Evolutionary conservation across 1,140 invertebrate species (phyloP).

Genomic region (Heliconius hermathena): DNA sequence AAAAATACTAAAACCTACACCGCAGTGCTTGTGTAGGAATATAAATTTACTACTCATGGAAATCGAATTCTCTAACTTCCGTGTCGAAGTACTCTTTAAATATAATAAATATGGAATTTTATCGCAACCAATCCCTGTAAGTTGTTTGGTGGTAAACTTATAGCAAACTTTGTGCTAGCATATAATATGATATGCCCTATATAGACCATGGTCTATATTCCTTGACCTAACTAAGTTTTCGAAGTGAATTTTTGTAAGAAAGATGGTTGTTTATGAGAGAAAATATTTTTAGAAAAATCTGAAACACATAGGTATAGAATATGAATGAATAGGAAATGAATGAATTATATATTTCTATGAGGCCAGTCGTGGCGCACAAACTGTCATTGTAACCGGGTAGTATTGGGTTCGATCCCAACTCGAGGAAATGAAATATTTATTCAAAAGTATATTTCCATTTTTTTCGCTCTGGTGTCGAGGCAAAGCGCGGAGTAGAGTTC

Average conservation of each 20-base stretch:
- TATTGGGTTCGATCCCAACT: no score
- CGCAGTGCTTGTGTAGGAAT: neutral
- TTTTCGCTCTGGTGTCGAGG: no score
- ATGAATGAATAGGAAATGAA: no score
- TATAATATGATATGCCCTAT: neutral
- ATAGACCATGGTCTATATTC: neutral
- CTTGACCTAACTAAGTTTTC: neutral
- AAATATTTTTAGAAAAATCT: neutral
- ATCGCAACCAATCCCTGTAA: conserved; percentile 1
- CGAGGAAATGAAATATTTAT: no score
- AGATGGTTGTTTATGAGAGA: neutral
- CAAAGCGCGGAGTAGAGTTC: no score
- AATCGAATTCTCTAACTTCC: conserved; percentile 9
- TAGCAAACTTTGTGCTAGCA: neutral
- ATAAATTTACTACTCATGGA: neutral
- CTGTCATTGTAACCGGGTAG: no score
- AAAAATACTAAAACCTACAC: neutral
- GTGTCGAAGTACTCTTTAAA: conserved; percentile 11
- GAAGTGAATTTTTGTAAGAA: neutral
- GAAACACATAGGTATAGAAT: neutral
- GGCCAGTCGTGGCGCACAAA: no score
- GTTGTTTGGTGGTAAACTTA: neutral
- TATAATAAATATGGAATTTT: conserved; percentile 13
- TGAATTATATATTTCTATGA: no score
- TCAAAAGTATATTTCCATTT: no score